A percentile compares a stretch with the other conserved stretches of the same genome.
Evolutionary conservation across 2,888 invertebrate genomes (phyloP).

Genomic region (Cordilura impudica): DNA sequence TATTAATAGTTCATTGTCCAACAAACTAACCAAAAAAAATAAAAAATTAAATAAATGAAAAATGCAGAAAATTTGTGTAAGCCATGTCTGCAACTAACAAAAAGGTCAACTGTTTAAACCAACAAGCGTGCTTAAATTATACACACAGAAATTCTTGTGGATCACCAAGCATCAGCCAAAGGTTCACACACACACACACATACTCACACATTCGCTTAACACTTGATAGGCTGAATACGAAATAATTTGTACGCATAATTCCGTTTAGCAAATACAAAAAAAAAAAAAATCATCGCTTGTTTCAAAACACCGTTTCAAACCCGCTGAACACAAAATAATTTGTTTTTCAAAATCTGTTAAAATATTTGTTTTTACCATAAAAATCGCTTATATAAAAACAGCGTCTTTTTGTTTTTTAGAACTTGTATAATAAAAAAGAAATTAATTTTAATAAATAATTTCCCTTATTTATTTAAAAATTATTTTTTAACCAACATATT

Average conservation of each 20-base stretch:
- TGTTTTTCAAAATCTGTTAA: no score
- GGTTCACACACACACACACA: background rate
- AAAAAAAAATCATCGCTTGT: no score
- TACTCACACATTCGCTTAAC: background rate
- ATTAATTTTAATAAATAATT: no score
- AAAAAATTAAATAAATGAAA: slow-evolving; percentile 9
- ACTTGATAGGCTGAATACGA: background rate
- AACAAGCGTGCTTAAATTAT: slow-evolving; percentile 58
- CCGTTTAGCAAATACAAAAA: no score
- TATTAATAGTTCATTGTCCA: slow-evolving; percentile 16
- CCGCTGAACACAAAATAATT: background rate
- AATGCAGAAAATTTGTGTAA: slow-evolving; percentile 10
- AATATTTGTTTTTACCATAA: no score
- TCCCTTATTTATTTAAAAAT: no score
- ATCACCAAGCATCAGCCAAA: slow-evolving; percentile 30
- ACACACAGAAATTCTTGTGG: slow-evolving; percentile 39
- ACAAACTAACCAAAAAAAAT: slow-evolving; percentile 10
- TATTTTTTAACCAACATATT: no score
- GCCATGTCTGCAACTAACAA: background rate
- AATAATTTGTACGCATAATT: no score
- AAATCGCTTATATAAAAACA: no score
- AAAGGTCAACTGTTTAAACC: slow-evolving; percentile 62
- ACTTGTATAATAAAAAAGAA: no score
- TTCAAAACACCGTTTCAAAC: no score
- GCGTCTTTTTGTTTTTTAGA: no score